Percentiles rank a stretch among this genome's conserved stretches.
These are phyloP conservation scores for Etheostoma nigrum DNA, from an alignment of 2,797 vertebrate genomes.

Conservation along the genomic window DNA sequence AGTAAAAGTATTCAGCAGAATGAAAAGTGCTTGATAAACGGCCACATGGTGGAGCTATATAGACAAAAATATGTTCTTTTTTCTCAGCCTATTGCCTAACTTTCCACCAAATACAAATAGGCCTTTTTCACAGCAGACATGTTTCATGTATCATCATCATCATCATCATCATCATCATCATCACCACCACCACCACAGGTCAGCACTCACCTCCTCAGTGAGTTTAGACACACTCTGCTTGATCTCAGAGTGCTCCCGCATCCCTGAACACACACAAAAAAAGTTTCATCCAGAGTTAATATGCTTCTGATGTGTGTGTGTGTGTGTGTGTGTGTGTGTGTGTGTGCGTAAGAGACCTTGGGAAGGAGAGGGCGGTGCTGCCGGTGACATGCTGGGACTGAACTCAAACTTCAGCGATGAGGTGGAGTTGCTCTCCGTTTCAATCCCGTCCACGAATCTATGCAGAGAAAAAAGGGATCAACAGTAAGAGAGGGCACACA, in stretches of 20 bases:
- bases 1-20: no score
- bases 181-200: no score
- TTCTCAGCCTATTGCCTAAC: no score
- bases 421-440: conserved; percentile 81
- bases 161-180: no score
- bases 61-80: no score
- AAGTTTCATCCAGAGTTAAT: not conserved
- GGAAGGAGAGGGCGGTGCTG: conserved; percentile 66
- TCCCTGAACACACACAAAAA: conserved; percentile 56
- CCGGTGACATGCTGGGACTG: conserved; percentile 74
- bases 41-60: no score
- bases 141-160: no score
- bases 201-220: conserved; percentile 74
- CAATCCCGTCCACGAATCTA: conserved; percentile 89
- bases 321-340: no score
- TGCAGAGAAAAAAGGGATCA: conserved; percentile 25
- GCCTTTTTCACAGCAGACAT: no score
- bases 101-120: no score
- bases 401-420: conserved; percentile 87
- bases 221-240: conserved; percentile 78
- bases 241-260: conserved; percentile 74
- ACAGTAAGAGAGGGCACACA: not conserved
- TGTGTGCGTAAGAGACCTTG: conserved; percentile 54
- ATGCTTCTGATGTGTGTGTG: not conserved
- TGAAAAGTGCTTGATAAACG: no score